Evolutionary conservation across 2,888 invertebrate genomes (phyloP), one percentile per base, ranked within the genome.

Genomic region (Latrodectus elegans): DNA sequence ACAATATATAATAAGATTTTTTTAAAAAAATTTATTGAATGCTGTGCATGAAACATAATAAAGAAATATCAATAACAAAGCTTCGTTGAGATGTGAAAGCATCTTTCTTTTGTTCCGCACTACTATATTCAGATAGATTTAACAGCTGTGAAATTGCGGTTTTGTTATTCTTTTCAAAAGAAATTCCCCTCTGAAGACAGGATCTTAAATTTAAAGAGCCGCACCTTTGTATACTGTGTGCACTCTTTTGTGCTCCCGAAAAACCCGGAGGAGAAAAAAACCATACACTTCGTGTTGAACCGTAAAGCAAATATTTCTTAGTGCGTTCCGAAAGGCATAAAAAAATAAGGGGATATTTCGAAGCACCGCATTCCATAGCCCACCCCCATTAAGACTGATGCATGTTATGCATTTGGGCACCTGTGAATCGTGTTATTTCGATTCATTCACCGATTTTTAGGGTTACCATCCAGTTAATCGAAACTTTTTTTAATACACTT

Each of bases 321-420:
- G 38, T 38, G 79, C 80, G 71, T 71, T 68, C 65, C 70, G 65
- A 4, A 67, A 60, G 71, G 52, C 53, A 71, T 68, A 76, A 72
- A 87, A 87, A 76, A 73, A 26, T 22, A 55, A 26, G 73, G 73
- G 52, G 17, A 53, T 73, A 52, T 80, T 73, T 73, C 38, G 60
- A 65, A 68, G 82, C 49, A 51, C 53, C 22, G 53, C 86, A 87
- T 87, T 87, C 86, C 81, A 55, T 38, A 77, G 15, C 65, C 86
- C 86, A 87, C 86, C 86, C 86, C 86, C 86, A 81, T 81, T 81
- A 87, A 87, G 81, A 82, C 81, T 81, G 80, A 77, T 81, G 85
- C 68, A 70, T 53, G 60, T 81, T 76, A 87, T 87, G 81, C 77
- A 77, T 86, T 86, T 79, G 70, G 77, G 80, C 86, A 87, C 86